Evolutionary conservation across 2,113 vertebrate species (phyloP).

Genomic region (Hyperopisus bebe): DNA sequence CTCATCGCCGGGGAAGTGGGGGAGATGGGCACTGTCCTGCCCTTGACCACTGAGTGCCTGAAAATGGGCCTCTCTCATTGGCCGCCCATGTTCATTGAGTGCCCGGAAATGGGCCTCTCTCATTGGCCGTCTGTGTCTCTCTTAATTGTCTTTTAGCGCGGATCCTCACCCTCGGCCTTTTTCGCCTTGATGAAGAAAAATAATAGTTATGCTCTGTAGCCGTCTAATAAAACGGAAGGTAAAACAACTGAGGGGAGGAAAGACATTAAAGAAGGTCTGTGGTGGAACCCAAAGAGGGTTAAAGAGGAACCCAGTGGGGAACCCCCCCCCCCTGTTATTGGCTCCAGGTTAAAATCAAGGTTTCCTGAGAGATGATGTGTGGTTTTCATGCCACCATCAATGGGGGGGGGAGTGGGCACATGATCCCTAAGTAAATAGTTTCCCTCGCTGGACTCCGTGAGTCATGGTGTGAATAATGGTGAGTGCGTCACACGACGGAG

Average conservation of each 20-base stretch:
- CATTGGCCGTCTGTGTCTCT: background rate
- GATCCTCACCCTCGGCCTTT: background rate
- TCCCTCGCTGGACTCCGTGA: constrained; percentile 3
- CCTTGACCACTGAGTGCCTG: background rate
- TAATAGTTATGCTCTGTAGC: background rate
- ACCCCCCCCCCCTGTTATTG: background rate
- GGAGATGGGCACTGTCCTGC: background rate
- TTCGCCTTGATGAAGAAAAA: background rate
- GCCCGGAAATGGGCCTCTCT: background rate
- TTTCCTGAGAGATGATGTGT: background rate
- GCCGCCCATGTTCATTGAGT: background rate
- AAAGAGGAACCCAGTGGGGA: background rate
- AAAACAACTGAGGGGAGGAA: background rate
- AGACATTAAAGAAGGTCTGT: background rate
- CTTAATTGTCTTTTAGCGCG: background rate
- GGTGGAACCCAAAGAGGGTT: background rate
- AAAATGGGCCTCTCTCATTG: background rate
- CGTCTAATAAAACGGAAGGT: background rate
- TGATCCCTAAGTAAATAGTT: background rate
- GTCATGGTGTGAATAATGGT: constrained; percentile 11
- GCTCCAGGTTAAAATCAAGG: background rate
- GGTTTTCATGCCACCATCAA: background rate
- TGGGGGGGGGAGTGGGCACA: background rate
- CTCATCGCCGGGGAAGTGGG: background rate
- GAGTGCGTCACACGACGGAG: constrained; percentile 23